These are phyloP conservation scores for Paedocypris sp. DNA, from an alignment of 2,113 vertebrate species.

Conservation along the genomic window DNA sequence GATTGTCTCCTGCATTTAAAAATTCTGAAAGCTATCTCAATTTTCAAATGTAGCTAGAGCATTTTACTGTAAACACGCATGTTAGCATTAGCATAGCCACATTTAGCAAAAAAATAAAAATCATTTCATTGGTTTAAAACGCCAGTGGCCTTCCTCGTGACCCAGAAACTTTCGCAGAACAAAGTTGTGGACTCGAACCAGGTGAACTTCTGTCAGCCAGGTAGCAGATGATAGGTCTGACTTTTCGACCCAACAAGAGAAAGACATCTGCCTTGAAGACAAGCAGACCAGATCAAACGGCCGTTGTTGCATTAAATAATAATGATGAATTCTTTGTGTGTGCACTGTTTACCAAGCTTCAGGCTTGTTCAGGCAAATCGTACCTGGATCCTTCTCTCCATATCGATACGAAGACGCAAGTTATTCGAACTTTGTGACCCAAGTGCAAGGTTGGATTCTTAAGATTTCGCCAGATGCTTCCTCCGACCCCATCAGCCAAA, in stretches of 20 bases:
- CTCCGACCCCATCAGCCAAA: conserved; percentile 29
- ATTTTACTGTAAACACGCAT: too few species aligned
- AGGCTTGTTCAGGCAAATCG: conserved; percentile 47
- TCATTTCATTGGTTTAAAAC: neutral
- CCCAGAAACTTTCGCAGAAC: neutral
- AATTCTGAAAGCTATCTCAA: too few species aligned
- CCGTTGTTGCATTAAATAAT: conserved; percentile 48
- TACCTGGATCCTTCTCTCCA: conserved; percentile 42
- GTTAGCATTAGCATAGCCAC: too few species aligned
- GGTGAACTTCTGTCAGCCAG: neutral
- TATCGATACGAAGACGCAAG: too few species aligned
- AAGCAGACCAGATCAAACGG: conserved; percentile 49
- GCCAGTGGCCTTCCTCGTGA: neutral
- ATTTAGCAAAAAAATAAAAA: too few species aligned
- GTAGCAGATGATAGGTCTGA: conserved; percentile 1
- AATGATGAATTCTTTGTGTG: conserved; percentile 41
- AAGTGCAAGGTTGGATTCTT: neutral
- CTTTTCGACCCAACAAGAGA: neutral
- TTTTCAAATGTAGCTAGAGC: too few species aligned
- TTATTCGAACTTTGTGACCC: too few species aligned
- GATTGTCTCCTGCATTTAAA: too few species aligned
- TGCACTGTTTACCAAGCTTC: conserved; percentile 36
- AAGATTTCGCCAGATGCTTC: conserved; percentile 20
- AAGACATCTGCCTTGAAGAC: conserved; percentile 15
- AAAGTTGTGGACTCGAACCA: conserved; percentile 19